These are phyloP conservation scores for Oxystoma pomonae DNA, from an alignment of 2,888 invertebrate genomes.

Conservation along the genomic window DNA sequence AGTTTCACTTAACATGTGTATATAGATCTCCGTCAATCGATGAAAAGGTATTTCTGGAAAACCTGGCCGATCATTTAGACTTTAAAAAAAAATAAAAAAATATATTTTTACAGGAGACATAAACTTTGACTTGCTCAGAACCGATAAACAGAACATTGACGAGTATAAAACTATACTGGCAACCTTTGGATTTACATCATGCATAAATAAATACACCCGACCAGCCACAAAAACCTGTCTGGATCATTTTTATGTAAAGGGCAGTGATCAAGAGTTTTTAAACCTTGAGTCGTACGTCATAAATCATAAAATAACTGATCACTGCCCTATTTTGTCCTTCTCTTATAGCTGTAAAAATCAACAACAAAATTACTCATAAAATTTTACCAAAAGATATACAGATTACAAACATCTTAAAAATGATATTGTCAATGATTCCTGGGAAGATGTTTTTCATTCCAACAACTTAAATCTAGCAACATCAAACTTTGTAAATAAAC, in stretches of 20 bases:
- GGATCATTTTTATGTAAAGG: background rate
- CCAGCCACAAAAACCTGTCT: background rate
- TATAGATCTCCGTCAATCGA: background rate
- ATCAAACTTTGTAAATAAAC: background rate
- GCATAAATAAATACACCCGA: background rate
- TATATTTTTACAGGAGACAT: background rate
- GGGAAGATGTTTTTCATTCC: background rate
- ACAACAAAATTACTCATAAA: background rate
- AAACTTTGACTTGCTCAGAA: background rate
- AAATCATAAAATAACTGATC: background rate
- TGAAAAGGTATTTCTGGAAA: background rate
- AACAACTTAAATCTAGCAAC: background rate
- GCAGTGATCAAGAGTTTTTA: background rate
- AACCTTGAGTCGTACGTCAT: background rate
- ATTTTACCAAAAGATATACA: background rate
- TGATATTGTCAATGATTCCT: background rate
- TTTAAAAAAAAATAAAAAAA: background rate
- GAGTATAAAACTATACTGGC: conserved; percentile 1
- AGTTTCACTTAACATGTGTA: background rate
- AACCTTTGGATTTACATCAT: background rate
- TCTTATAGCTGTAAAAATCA: background rate
- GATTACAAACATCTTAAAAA: background rate
- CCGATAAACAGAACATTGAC: background rate
- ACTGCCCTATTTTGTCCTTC: background rate
- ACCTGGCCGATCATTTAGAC: background rate